Evolutionary conservation across 2,113 vertebrate species (phyloP).

Genomic region (Noctilio leporinus): DNA sequence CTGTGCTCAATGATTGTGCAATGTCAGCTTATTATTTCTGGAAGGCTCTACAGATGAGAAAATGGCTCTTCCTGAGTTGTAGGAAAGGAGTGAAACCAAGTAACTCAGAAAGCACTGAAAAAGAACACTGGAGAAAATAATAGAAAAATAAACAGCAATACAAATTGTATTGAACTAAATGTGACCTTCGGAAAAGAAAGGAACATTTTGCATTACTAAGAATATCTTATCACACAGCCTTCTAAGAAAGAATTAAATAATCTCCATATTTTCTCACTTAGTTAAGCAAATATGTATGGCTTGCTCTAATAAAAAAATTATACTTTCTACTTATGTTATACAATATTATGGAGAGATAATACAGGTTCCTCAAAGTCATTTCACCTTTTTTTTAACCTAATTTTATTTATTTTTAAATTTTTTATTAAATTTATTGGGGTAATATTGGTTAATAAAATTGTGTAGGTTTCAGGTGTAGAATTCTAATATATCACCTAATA

Average conservation of each 20-base stretch:
- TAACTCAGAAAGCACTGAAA: background rate
- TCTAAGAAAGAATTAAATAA: conserved; percentile 50
- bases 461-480: background rate
- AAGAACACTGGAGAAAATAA: conserved; percentile 10
- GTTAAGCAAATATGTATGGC: conserved; percentile 1
- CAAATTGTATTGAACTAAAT: conserved; percentile 25
- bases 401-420: background rate
- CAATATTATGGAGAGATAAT: background rate
- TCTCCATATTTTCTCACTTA: conserved; percentile 28
- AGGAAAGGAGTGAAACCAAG: background rate
- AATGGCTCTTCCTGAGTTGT: background rate
- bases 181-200: conserved; percentile 39
- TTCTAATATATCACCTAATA: background rate
- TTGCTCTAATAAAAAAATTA: conserved; percentile 31
- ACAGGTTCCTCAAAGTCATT: conserved; percentile 11
- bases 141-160: conserved; percentile 16
- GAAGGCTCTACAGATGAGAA: conserved; percentile 8
- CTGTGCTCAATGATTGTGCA: background rate
- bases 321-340: background rate
- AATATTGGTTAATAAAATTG: background rate
- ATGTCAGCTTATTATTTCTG: conserved; percentile 11
- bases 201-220: conserved; percentile 17
- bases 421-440: background rate
- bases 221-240: background rate
- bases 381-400: background rate